Evolutionary conservation across 2,888 invertebrate genomes (phyloP).

Genomic region (Watsonalla binaria): DNA sequence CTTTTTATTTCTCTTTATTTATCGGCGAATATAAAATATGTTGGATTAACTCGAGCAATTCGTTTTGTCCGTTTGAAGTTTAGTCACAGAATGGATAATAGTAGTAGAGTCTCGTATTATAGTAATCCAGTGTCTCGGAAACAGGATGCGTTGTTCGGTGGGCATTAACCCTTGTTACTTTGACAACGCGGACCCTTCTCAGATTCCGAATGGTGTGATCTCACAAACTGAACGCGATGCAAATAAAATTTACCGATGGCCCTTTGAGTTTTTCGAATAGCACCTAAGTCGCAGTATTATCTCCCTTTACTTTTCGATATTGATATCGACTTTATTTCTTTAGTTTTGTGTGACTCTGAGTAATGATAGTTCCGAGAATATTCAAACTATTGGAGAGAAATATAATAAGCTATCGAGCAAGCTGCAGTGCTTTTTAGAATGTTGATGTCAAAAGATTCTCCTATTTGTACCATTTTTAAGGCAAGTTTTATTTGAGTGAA

Average conservation of each 20-base stretch:
- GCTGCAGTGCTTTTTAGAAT: background rate
- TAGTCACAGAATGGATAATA: background rate
- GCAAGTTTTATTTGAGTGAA: no score
- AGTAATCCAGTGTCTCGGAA: conserved; percentile 50
- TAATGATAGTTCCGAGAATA: background rate
- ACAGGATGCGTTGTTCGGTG: conserved; percentile 42
- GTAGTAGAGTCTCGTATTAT: conserved; percentile 29
- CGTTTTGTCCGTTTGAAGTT: no score
- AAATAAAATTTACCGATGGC: conserved; percentile 45
- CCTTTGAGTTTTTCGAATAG: conserved; percentile 33
- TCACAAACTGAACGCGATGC: conserved; percentile 39
- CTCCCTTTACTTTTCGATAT: conserved; percentile 15
- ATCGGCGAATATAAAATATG: no score
- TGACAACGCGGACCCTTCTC: conserved; percentile 61
- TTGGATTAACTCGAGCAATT: no score
- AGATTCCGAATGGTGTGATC: conserved; percentile 45
- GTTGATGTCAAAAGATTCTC: no score
- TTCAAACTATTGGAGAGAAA: background rate
- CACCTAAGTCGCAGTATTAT: conserved; percentile 18
- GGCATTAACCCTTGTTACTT: conserved; percentile 66
- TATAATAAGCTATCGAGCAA: background rate
- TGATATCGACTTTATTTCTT: conserved; percentile 8
- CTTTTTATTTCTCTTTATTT: no score
- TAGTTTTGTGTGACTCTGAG: conserved; percentile 2
- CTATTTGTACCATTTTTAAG: no score